Evolutionary conservation across 2,888 invertebrate genomes (phyloP), one percentile per base, ranked within the genome.

Genomic region (Drosophila merina): DNA sequence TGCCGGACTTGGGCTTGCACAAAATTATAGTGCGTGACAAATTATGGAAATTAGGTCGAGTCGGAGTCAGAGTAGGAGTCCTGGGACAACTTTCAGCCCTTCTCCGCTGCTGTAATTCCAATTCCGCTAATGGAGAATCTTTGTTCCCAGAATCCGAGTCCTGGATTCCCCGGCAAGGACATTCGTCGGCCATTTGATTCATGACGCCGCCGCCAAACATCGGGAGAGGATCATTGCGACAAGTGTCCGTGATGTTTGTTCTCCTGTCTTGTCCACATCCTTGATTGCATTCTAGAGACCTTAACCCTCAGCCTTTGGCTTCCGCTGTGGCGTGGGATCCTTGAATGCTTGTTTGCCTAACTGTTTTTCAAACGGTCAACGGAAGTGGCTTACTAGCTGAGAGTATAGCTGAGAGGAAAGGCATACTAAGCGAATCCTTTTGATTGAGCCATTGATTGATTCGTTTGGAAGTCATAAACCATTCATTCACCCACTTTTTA

Each of bases 1-100:
- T 67, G 70, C 48, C 75, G 79, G 77, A 63, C 58, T 74, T 71
- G 74, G 55, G 14, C 30, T 85, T 76, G 40, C 75, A 72, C 64
- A 77, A 79, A 82, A 44, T 82, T 83, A 79, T 79, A 75, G 77
- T 85, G 85, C 85, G 87, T 86, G 86, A 86, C 86, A 85, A 86
- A 86, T 86, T 88, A 85, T 74, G 75, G 64, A 85, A 86, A 87
- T 87, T 85, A 75, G 86, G 72, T 38, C 72, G 60, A n/a, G 20
- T 20, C 9, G 25, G 33, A 28, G 38, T 51, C 42, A 25, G 42
- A 33, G 12, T 5, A 12, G 38, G 38, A 38, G 38, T n/a, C 30
- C 14, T 8, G 9, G 20, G 12, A 20, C 9, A 7, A 20, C 12
- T 31, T 12, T 51, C 40, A 51, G 57, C 52, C 25, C 52, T 51